Conservation (phyloP, 2,797 vertebrate genomes). For the Sebastes dallii region DNA sequence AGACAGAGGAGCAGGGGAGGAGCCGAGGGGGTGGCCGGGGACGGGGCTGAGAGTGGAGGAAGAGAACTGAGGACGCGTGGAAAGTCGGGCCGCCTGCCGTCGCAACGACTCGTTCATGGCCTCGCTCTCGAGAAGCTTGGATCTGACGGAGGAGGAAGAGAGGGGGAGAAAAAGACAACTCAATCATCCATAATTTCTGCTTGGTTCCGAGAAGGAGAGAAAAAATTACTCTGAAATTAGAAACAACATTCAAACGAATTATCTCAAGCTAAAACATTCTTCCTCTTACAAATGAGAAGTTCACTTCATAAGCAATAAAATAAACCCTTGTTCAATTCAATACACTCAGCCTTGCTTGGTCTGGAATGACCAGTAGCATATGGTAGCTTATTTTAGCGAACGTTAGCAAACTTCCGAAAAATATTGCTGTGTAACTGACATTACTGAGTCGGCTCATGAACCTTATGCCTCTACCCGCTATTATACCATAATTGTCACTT, state of each 20-base stretch:
- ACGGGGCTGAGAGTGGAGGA: slow-evolving; percentile 64
- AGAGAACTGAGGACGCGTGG: slow-evolving; percentile 79
- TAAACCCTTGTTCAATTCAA: background rate
- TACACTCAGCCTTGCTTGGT: background rate
- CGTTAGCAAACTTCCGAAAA: background rate
- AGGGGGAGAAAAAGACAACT: background rate
- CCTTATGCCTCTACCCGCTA: too few species aligned
- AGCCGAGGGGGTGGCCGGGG: slow-evolving; percentile 73
- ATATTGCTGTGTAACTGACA: too few species aligned
- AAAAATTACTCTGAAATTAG: background rate
- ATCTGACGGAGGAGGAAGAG: slow-evolving; percentile 71
- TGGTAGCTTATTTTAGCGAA: background rate
- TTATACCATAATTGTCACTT: background rate
- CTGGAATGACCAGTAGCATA: background rate
- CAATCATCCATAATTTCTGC: background rate
- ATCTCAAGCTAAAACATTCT: background rate
- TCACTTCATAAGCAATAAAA: background rate
- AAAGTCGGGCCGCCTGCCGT: slow-evolving; percentile 84
- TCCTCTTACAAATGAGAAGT: background rate
- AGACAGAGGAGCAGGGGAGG: slow-evolving; percentile 79
- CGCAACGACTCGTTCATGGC: slow-evolving; percentile 96
- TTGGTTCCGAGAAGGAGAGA: background rate
- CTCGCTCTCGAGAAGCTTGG: slow-evolving; percentile 95
- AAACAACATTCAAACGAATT: background rate
- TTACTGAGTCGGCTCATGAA: rapidly evolving